Evolutionary conservation across 2,113 vertebrate genomes (phyloP), one percentile per base, ranked within the genome.

Genomic region (Engystomops pustulosus): DNA sequence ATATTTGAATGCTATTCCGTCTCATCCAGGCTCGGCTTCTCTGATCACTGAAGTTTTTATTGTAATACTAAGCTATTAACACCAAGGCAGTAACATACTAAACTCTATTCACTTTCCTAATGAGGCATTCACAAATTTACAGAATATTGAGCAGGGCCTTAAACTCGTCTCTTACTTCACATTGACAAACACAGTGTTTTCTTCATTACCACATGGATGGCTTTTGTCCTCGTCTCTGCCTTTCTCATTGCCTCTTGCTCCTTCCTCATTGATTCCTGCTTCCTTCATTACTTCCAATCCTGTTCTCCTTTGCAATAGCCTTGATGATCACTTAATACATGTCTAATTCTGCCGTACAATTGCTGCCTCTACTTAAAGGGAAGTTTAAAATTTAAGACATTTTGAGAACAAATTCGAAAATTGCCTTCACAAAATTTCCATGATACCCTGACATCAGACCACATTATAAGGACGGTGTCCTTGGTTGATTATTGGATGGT

Each of bases 121-220:
- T 74, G 70, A 74, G 70, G 23, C 70, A 17, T 49, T 74, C 70
- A 74, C 70, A 74, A 47, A 74, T 49, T 74, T 74, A 74, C 70
- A 74, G 70, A 74, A 74, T 74, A 74, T 74, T 49, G 70, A 74
- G 70, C 70, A 74, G 70, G 70, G 23, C 70, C 70, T 74, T 74
- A 74, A 74, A 74, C 70, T 74, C 70, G 14, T 49, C 70, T 74
- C 70, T 74, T 49, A 49, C 70, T 74, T 74, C 70, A 74, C 44
- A 74, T 74, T 74, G 70, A 74, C 70, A 74, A 74, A 74, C 44
- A 49, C 70, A 47, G 44, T 74, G 70, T 74, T 74, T 74, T 74
- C 70, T 49, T 74, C 70, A 74, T 74, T 74, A 74, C 70, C 44
- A 49, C 41, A 25, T 18, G 70, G 70, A 74, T 74, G 70, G 70